Evolutionary conservation across 1,140 invertebrate genomes (phyloP).

Genomic region (Medauroidea extradentata): DNA sequence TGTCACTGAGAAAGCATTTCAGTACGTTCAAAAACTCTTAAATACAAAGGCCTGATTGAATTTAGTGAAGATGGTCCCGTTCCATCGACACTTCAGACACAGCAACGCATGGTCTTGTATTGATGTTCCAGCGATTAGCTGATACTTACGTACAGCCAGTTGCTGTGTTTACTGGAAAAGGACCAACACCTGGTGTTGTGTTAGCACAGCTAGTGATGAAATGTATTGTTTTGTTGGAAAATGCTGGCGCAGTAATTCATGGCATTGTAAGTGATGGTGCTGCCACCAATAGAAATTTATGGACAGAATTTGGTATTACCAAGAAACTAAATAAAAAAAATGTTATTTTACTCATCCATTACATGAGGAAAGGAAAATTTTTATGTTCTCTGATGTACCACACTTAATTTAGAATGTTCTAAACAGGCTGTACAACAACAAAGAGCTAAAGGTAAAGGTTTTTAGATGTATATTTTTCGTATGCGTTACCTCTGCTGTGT

Average conservation of each 20-base stretch:
- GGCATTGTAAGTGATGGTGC: no score
- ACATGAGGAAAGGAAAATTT: constrained; percentile 19
- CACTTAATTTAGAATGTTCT: constrained; percentile 25
- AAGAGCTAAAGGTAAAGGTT: constrained; percentile 17
- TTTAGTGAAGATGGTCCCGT: constrained; percentile 13
- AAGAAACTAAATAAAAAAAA: constrained; percentile 20
- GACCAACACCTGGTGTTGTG: constrained; percentile 12
- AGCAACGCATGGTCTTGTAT: constrained; percentile 23
- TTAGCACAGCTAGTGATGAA: constrained; percentile 24
- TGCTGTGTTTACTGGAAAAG: constrained; percentile 21
- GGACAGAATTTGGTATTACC: neutral
- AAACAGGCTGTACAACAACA: constrained; percentile 22
- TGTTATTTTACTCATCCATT: constrained; percentile 20
- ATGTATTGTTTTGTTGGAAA: constrained; percentile 15
- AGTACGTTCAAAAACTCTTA: constrained; percentile 11
- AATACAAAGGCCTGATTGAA: constrained; percentile 14
- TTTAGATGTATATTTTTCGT: no score
- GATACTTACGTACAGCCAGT: constrained; percentile 20
- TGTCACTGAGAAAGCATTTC: constrained; percentile 19
- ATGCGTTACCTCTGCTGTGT: no score
- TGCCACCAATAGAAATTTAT: no score
- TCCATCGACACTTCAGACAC: constrained; percentile 1
- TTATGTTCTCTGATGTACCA: constrained; percentile 23
- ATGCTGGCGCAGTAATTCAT: no score
- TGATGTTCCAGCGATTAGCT: constrained; percentile 17